phyloP scores from a whole-genome alignment of 2,113 vertebrate species.

The Oryzias celebensis region DNA sequence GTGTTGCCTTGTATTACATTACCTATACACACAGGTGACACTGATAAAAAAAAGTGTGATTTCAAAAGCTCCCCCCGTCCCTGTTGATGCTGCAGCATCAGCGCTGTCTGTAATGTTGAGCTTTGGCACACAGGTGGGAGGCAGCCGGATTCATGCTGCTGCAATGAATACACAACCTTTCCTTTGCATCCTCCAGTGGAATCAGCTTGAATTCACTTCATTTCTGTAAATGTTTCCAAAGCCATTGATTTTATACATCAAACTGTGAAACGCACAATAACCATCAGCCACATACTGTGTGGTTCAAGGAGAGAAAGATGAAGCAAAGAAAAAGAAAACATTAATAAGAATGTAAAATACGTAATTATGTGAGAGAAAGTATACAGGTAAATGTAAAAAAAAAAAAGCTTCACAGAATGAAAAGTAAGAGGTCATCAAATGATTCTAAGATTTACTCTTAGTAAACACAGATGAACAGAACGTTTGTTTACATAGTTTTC shows the following conservation, averaged over 20 bases:
- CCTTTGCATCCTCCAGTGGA: conserved; percentile 1
- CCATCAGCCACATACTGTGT: too few species aligned
- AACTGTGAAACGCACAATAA: too few species aligned
- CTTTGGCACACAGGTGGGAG: conserved; percentile 7
- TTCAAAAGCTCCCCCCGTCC: conserved; percentile 8
- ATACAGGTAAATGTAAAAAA: too few species aligned
- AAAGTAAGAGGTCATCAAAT: too few species aligned
- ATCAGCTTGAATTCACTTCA: conserved; percentile 19
- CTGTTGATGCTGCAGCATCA: conserved; percentile 7
- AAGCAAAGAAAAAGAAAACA: conserved; percentile 7
- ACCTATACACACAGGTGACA: conserved; percentile 18
- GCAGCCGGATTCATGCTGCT: conserved; percentile 13
- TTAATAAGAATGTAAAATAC: neutral
- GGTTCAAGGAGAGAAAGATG: neutral
- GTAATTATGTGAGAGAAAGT: neutral
- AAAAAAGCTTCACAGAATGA: neutral
- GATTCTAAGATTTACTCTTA: too few species aligned
- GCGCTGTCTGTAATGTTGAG: neutral
- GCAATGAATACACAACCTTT: neutral
- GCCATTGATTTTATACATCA: too few species aligned
- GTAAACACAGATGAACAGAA: too few species aligned
- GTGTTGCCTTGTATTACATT: conserved; percentile 28
- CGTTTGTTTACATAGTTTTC: too few species aligned
- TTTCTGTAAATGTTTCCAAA: conserved; percentile 21
- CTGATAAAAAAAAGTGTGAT: conserved; percentile 19